A percentile compares a stretch with the other conserved stretches of the same genome.
Evolutionary conservation across 1,140 invertebrate species (phyloP).

Genomic region (Lamellibrachia luymesi): DNA sequence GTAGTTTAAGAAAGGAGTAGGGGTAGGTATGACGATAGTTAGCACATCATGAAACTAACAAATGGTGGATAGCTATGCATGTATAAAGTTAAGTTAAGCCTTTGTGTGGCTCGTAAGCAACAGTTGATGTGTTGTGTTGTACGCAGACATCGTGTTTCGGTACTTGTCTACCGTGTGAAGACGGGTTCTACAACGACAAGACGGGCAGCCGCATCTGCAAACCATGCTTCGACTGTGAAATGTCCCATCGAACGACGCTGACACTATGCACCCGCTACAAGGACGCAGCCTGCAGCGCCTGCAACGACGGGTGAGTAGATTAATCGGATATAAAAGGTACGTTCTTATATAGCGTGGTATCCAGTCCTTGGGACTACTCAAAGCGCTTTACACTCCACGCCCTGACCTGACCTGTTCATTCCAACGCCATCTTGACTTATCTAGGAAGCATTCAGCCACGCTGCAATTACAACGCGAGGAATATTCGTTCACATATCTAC

Average conservation of each 20-base stretch:
- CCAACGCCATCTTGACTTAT: neutral
- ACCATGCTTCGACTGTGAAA: neutral
- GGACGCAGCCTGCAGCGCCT: neutral
- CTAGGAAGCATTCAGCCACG: neutral
- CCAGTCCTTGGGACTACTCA: neutral
- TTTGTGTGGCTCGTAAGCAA: neutral
- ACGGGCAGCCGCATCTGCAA: neutral
- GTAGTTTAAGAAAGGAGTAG: neutral
- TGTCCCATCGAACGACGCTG: neutral
- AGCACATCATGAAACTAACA: neutral
- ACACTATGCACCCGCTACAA: neutral
- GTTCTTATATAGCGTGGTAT: neutral
- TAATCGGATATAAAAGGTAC: neutral
- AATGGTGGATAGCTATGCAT: neutral
- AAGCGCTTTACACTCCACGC: no score
- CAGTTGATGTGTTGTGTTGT: neutral
- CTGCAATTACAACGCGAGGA: no score
- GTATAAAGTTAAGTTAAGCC: neutral
- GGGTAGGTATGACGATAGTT: neutral
- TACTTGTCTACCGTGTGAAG: neutral
- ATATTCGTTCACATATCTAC: no score
- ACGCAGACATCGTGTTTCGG: neutral
- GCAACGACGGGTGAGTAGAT: neutral
- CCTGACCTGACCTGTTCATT: no score
- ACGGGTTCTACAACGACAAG: neutral